Conservation (phyloP, 2,113 vertebrate genomes). For the Hucho hucho region DNA sequence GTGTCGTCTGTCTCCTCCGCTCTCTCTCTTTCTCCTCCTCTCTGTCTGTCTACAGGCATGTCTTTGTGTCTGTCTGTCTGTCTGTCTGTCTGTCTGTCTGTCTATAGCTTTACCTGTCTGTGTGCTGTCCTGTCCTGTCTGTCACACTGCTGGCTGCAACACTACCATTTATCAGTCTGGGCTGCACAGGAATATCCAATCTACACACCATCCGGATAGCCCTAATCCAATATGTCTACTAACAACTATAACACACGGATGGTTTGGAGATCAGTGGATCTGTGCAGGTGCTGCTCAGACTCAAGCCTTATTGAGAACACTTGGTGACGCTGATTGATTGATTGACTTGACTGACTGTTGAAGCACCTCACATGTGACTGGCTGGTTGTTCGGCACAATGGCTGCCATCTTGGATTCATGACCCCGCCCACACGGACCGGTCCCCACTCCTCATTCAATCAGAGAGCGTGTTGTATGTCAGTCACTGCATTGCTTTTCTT, state of each 20-base stretch:
- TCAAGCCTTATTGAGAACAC: slow-evolving; percentile 29
- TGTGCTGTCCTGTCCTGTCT: slow-evolving; percentile 29
- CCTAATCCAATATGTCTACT: neutral
- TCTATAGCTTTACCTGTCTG: slow-evolving; percentile 14
- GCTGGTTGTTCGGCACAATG: slow-evolving; percentile 38
- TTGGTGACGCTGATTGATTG: neutral
- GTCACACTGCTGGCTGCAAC: slow-evolving; percentile 32
- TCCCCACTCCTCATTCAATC: slow-evolving; percentile 17
- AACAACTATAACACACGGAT: neutral
- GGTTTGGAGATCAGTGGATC: neutral
- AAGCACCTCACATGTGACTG: slow-evolving; percentile 32
- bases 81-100: too few species aligned
- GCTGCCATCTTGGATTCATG: slow-evolving; percentile 50
- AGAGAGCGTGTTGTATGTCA: slow-evolving; percentile 2
- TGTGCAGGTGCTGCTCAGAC: slow-evolving; percentile 43
- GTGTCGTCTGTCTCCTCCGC: slow-evolving; percentile 10
- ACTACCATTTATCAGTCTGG: slow-evolving; percentile 42
- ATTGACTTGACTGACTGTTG: slow-evolving; percentile 23
- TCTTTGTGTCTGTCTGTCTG: slow-evolving; percentile 16
- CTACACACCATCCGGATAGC: neutral
- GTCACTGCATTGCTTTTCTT: slow-evolving; percentile 28
- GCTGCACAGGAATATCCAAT: slow-evolving; percentile 28
- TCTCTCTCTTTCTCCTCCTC: slow-evolving; percentile 5
- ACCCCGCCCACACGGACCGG: slow-evolving; percentile 15
- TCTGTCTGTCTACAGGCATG: slow-evolving; percentile 27